Percentiles rank a stretch among this genome's conserved stretches.
These are phyloP conservation scores for Drosophila meridionalis DNA, from an alignment of 2,888 invertebrate genomes.

Conservation along the genomic window DNA sequence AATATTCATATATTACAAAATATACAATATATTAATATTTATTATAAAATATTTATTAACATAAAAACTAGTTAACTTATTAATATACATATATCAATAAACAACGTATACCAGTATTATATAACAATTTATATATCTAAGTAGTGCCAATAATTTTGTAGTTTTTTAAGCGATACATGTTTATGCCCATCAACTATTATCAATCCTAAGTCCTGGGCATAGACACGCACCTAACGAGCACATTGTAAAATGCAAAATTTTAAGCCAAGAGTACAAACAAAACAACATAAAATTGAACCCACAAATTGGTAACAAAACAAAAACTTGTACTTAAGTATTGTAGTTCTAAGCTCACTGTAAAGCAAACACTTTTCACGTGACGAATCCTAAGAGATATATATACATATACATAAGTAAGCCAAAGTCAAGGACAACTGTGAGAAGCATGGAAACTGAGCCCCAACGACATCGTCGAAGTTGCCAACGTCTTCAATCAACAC, in stretches of 20 bases:
- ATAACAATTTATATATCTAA: background rate
- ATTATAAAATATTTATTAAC: background rate
- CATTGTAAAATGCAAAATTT: conserved; percentile 84
- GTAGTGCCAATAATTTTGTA: conserved; percentile 47
- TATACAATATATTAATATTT: background rate
- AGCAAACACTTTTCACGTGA: conserved; percentile 75
- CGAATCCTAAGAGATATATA: conserved; percentile 5
- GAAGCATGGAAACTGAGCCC: conserved; percentile 35
- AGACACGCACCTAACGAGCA: conserved; percentile 73
- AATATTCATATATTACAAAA: background rate
- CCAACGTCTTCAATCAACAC: conserved; percentile 65
- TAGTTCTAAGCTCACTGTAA: conserved; percentile 57
- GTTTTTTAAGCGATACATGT: conserved; percentile 47
- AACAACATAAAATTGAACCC: conserved; percentile 27
- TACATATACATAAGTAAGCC: conserved; percentile 8
- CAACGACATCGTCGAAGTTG: conserved; percentile 23
- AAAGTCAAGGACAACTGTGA: conserved; percentile 66
- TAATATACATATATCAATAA: background rate
- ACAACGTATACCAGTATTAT: conserved; percentile 38
- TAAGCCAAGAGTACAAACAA: conserved; percentile 83
- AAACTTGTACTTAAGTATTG: conserved; percentile 22
- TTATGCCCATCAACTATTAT: conserved; percentile 63
- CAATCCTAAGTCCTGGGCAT: conserved; percentile 65
- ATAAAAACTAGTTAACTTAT: background rate
- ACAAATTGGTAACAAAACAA: conserved; percentile 51